Conservation (phyloP, 2,113 vertebrate species). For the Gymnobelideus leadbeateri region DNA sequence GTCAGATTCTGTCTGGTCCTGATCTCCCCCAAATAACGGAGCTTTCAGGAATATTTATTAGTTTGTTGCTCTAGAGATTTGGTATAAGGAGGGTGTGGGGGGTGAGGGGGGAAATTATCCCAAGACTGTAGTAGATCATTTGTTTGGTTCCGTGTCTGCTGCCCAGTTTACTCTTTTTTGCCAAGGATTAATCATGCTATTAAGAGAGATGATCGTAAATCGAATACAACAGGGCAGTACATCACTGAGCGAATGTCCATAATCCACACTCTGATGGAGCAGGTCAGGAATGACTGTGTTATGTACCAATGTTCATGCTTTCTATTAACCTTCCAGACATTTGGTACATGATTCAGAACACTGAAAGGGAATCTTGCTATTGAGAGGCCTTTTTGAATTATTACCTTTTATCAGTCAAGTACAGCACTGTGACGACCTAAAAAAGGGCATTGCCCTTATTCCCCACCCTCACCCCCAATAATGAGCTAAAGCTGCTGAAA, state of each 20-base stretch:
- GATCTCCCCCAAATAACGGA: slow-evolving; percentile 59
- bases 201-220: slow-evolving; percentile 71
- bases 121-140: slow-evolving; percentile 71
- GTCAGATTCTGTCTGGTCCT: neutral
- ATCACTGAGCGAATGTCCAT: slow-evolving; percentile 23
- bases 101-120: slow-evolving; percentile 57
- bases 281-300: slow-evolving; percentile 44
- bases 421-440: neutral
- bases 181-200: slow-evolving; percentile 62
- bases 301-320: neutral
- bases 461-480: neutral
- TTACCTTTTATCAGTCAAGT: neutral
- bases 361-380: slow-evolving; percentile 3
- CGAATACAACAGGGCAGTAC: neutral
- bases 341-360: neutral
- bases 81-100: neutral
- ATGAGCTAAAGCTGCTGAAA: neutral
- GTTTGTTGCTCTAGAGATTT: slow-evolving; percentile 64
- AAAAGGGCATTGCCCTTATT: neutral
- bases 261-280: slow-evolving; percentile 51
- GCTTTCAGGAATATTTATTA: slow-evolving; percentile 58
- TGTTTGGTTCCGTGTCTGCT: slow-evolving; percentile 48
- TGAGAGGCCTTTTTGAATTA: slow-evolving; percentile 19
- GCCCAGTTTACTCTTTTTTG: slow-evolving; percentile 32
- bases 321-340: slow-evolving; percentile 22